Evolutionary conservation across 2,113 vertebrate genomes (phyloP), one percentile per base, ranked within the genome.

Genomic region (Strix uralensis): DNA sequence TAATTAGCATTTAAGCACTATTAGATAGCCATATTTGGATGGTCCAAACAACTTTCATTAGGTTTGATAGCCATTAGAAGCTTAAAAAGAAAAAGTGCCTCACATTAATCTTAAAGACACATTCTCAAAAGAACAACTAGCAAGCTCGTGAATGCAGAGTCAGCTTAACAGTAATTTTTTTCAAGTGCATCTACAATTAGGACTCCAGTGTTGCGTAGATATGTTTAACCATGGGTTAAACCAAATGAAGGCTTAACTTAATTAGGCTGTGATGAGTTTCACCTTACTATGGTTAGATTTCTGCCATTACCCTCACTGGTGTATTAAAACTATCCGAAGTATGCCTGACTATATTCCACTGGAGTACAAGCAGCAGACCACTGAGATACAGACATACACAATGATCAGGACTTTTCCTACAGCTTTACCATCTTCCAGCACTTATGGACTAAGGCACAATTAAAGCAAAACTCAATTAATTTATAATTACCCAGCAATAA

Each of bases 401-500:
- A 73, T 32, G 16, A 87, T 63, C 32, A 79, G n/a, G 73, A 66
- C 63, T 86, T 78, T 44, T 89, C 65, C 71, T 78, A 63, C 20
- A 78, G 65, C 47, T 84, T 78, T 66, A 59, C 12, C 32, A 72
- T 36, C 70, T 62, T 81, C 57, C 40, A 86, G 52, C 32, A 67
- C 65, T 67, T 87, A 51, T 7, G 14, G 69, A 79, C 47, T 81
- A 62, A 38, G 57, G 77, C 51, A 63, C 47, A 81, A 62, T 44
- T 81, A 89, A 77, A 94, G 69, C n/a, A 94, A 91, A 96, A 96
- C 63, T 84, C 86, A 81, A 92, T 94, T 95, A 92, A 93, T 95
- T 95, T 87, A 72, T 79, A 95, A 96, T 92, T 92, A 92, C 15
- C 8, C 30, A 72, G 86, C 77, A 96, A 89, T 96, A 91, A 95